These are phyloP conservation scores for Channa argus DNA, from an alignment of 2,113 vertebrate species.

Conservation along the genomic window DNA sequence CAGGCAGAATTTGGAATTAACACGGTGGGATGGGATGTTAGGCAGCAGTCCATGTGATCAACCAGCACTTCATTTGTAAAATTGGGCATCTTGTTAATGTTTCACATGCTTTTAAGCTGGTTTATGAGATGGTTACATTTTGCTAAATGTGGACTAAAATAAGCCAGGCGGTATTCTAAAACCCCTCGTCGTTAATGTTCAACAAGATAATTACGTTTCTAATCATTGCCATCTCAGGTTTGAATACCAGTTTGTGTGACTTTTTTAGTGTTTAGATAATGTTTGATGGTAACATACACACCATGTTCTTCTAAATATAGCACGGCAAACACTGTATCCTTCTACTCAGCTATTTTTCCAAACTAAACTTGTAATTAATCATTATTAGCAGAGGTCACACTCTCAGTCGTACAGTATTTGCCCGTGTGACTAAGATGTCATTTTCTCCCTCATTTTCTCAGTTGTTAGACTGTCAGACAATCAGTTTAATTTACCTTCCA, in stretches of 20 bases:
- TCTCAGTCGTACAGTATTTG: constrained; percentile 43
- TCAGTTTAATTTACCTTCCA: constrained; percentile 50
- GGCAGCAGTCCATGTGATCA: background rate
- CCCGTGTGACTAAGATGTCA: constrained; percentile 18
- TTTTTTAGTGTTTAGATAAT: background rate
- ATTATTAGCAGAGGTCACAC: constrained; percentile 33
- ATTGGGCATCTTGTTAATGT: background rate
- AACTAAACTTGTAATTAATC: constrained; percentile 35
- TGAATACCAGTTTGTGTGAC: background rate
- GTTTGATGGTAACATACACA: background rate
- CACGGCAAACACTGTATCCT: background rate
- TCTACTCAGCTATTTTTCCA: background rate
- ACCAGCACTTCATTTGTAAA: background rate
- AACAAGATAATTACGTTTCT: background rate
- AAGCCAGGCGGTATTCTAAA: background rate
- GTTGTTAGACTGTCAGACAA: constrained; percentile 50
- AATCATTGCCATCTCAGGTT: constrained; percentile 1
- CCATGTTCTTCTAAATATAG: background rate
- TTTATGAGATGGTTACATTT: background rate
- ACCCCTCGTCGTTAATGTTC: background rate
- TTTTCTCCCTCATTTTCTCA: constrained; percentile 26
- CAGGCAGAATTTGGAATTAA: constrained; percentile 1
- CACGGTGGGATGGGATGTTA: background rate
- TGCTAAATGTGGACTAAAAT: background rate
- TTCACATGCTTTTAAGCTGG: background rate